Percentiles rank a stretch among this genome's conserved stretches.
Conservation (phyloP, 2,888 invertebrate species). For the Temnothorax ravouxi region DNA sequence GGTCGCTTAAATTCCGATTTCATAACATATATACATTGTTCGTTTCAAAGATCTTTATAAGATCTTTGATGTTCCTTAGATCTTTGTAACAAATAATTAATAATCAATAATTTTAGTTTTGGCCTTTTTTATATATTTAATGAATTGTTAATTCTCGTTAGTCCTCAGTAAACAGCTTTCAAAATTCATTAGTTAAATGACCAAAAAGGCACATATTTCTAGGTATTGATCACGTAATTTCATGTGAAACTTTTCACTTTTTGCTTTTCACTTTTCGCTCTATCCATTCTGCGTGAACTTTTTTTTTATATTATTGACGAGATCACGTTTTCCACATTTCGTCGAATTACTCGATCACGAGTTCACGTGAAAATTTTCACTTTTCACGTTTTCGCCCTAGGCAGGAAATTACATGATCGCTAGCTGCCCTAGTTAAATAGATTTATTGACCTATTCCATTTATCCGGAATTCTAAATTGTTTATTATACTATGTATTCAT, state of each 20-base stretch:
- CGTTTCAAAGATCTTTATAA: background rate
- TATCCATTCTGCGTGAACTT: too few species aligned
- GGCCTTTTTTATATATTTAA: background rate
- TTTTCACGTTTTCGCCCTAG: too few species aligned
- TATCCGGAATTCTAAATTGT: background rate
- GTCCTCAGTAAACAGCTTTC: background rate
- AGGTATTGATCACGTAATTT: background rate
- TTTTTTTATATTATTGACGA: too few species aligned
- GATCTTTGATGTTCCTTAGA: background rate
- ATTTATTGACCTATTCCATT: too few species aligned
- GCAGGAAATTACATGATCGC: too few species aligned
- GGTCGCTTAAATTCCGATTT: too few species aligned
- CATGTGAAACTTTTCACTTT: too few species aligned
- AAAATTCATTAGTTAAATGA: slow-evolving; percentile 15
- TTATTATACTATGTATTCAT: background rate
- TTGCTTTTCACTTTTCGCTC: too few species aligned
- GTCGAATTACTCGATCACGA: too few species aligned
- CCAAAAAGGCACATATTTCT: background rate
- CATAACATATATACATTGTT: background rate
- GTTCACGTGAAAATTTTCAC: too few species aligned
- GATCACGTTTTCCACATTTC: too few species aligned
- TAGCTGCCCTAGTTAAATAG: too few species aligned
- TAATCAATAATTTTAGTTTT: background rate
- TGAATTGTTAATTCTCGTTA: background rate
- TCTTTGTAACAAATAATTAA: background rate